These are phyloP conservation scores for Thyatira batis DNA, from an alignment of 2,888 invertebrate genomes.

Conservation along the genomic window DNA sequence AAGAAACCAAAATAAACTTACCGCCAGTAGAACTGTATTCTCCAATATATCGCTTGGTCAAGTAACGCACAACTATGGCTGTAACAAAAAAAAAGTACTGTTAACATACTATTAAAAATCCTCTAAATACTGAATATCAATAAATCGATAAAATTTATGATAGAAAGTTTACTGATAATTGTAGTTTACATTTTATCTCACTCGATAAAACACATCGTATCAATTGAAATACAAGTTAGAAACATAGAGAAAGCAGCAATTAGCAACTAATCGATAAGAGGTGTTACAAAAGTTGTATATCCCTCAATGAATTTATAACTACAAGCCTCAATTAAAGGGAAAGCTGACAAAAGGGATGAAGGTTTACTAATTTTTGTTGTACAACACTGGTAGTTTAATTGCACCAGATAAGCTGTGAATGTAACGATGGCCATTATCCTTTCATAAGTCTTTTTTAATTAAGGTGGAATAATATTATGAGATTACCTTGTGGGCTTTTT, in stretches of 20 bases:
- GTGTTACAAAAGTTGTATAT: constrained; percentile 74
- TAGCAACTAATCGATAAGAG: constrained; percentile 64
- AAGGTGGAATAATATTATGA: too few species aligned
- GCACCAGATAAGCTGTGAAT: constrained; percentile 34
- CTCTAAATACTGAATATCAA: constrained; percentile 12
- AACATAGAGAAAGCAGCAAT: constrained; percentile 74
- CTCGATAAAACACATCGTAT: constrained; percentile 53
- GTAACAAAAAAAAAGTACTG: constrained; percentile 75
- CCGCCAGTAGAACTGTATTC: constrained; percentile 91
- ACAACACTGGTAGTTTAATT: constrained; percentile 38
- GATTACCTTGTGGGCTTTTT: too few species aligned
- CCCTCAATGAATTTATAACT: constrained; percentile 74
- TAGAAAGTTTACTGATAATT: constrained; percentile 42
- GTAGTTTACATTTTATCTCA: constrained; percentile 51
- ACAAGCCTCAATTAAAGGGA: constrained; percentile 77
- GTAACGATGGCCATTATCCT: constrained; percentile 26
- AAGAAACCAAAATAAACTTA: constrained; percentile 63
- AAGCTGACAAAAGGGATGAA: constrained; percentile 65
- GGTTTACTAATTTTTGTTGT: constrained; percentile 17
- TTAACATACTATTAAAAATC: constrained; percentile 18
- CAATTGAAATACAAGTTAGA: constrained; percentile 56
- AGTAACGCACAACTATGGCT: constrained; percentile 89
- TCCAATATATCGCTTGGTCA: constrained; percentile 90
- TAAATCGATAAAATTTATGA: constrained; percentile 23
- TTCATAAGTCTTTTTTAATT: constrained; percentile 12